phyloP scores from a whole-genome alignment of 2,113 vertebrate species.

The Psephotus haematonotus region DNA sequence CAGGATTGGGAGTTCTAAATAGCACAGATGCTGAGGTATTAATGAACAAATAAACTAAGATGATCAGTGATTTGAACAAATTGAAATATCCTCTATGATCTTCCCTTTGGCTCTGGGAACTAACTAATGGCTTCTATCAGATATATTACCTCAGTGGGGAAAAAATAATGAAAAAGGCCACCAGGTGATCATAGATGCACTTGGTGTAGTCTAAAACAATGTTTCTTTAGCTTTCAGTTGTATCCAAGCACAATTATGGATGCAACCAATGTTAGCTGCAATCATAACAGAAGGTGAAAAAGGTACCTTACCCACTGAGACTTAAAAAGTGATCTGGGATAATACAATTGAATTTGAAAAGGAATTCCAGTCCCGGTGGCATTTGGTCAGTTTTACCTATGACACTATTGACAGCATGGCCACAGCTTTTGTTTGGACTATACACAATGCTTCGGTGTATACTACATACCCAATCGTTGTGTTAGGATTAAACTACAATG shows the following conservation, averaged over 20 bases:
- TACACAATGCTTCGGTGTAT: neutral
- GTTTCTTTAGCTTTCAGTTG: neutral
- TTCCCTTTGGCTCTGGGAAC: neutral
- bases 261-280: neutral
- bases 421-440: neutral
- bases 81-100: neutral
- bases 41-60: neutral
- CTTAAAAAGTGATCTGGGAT: neutral
- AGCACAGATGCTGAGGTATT: neutral
- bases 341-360: neutral
- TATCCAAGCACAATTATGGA: neutral
- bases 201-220: accelerated
- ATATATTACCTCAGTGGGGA: neutral
- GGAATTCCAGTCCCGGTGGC: neutral
- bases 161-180: neutral
- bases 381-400: neutral
- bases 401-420: neutral
- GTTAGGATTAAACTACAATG: neutral
- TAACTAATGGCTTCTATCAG: neutral
- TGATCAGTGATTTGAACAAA: neutral
- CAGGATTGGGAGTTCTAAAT: neutral
- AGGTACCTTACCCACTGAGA: neutral
- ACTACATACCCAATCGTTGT: neutral
- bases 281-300: neutral
- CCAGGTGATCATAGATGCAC: neutral